Conservation (phyloP, 2,888 invertebrate genomes). For the Stenichneumon culpator region DNA sequence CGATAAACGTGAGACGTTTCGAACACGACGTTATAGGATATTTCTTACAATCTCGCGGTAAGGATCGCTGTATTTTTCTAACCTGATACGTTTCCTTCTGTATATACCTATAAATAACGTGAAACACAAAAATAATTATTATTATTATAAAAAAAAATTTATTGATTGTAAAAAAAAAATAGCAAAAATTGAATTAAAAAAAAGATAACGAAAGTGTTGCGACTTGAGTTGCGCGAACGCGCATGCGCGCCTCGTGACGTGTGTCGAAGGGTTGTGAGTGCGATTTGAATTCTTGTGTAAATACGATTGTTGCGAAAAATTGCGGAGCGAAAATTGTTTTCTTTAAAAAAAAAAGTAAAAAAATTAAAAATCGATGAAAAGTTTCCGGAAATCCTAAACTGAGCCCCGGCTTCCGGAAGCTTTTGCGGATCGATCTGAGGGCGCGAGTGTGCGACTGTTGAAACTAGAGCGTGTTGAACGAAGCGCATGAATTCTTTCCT, state of each 20-base stretch:
- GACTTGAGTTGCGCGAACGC: slow-evolving; percentile 40
- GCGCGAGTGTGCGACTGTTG: slow-evolving; percentile 22
- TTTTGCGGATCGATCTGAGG: slow-evolving; percentile 54
- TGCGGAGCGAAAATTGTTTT: slow-evolving; percentile 11
- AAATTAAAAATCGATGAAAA: slow-evolving; percentile 52
- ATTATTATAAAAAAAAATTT: slow-evolving; percentile 46
- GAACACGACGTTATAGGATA: slow-evolving; percentile 69
- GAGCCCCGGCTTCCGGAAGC: slow-evolving; percentile 73
- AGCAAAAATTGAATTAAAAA: slow-evolving; percentile 19
- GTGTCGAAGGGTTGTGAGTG: neutral
- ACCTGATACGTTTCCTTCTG: slow-evolving; percentile 81
- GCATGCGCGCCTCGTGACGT: neutral
- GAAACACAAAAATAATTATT: slow-evolving; percentile 43
- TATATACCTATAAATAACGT: slow-evolving; percentile 76
- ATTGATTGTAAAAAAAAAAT: slow-evolving; percentile 45
- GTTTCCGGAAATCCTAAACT: slow-evolving; percentile 72
- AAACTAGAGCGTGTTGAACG: slow-evolving; percentile 17
- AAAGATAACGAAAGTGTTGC: slow-evolving; percentile 10
- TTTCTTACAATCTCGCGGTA: slow-evolving; percentile 80
- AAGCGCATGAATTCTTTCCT: slow-evolving; percentile 74
- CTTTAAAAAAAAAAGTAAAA: slow-evolving; percentile 4
- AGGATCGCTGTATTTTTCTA: slow-evolving; percentile 84
- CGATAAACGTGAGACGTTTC: slow-evolving; percentile 63
- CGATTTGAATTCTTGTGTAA: slow-evolving; percentile 65
- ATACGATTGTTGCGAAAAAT: slow-evolving; percentile 56